phyloP scores from a whole-genome alignment of 2,113 vertebrate species.

The Trichomycterus rosablanca region DNA sequence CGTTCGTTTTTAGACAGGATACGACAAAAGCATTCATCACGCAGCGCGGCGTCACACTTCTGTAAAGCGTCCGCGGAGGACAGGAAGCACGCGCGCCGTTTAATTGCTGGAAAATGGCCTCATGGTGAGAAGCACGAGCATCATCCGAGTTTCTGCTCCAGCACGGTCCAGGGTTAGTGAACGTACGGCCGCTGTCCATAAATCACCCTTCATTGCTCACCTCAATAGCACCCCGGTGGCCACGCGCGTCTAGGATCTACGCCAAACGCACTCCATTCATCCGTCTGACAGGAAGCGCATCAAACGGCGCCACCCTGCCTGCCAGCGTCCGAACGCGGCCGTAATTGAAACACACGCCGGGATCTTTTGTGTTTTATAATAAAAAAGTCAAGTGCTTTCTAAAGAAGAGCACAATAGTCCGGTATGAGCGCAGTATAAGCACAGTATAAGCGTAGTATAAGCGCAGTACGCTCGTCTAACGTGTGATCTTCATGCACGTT shows the following conservation, averaged over 20 bases:
- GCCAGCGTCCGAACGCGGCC: conserved; percentile 35
- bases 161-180: conserved; percentile 27
- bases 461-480: too few species aligned
- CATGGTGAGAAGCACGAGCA: conserved; percentile 8
- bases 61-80: neutral
- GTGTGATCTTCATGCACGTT: too few species aligned
- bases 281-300: conserved; percentile 42
- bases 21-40: conserved; percentile 13
- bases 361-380: conserved; percentile 4
- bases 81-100: conserved; percentile 14
- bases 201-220: conserved; percentile 42
- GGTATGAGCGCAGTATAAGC: neutral
- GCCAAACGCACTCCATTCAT: conserved; percentile 47
- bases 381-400: conserved; percentile 9
- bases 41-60: conserved; percentile 4
- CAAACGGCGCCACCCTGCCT: conserved; percentile 43
- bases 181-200: conserved; percentile 48
- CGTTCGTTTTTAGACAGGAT: too few species aligned
- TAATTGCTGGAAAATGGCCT: conserved; percentile 43
- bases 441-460: too few species aligned
- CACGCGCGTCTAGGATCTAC: conserved; percentile 44
- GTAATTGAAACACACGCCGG: conserved; percentile 38
- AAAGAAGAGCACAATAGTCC: conserved; percentile 2
- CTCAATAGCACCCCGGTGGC: conserved; percentile 43
- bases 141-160: conserved; percentile 28